Evolutionary conservation across 2,113 vertebrate genomes (phyloP).

Genomic region (Peromyscus maniculatus): DNA sequence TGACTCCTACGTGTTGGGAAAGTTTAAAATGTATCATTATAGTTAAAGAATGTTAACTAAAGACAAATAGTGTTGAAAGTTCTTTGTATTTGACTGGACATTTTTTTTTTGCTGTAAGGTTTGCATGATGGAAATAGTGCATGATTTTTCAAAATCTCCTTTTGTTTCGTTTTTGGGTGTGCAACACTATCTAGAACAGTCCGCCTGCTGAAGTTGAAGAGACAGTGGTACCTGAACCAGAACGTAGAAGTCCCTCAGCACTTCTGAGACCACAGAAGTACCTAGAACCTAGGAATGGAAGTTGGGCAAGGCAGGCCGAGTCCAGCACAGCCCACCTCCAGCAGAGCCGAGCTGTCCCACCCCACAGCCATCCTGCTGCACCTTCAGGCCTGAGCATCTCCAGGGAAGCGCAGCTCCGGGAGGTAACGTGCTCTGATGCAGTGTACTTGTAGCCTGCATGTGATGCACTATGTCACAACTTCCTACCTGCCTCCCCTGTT

Average conservation of each 20-base stretch:
- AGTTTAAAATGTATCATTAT: too few species aligned
- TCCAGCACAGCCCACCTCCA: constrained; percentile 78
- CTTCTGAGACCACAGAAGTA: constrained; percentile 76
- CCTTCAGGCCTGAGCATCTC: constrained; percentile 85
- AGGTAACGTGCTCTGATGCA: constrained; percentile 87
- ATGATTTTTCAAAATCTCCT: constrained; percentile 4
- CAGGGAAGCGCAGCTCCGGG: constrained; percentile 89
- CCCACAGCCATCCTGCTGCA: constrained; percentile 78
- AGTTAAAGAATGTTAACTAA: neutral
- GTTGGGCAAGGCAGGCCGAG: constrained; percentile 75
- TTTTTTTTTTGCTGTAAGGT: neutral
- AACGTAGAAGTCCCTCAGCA: constrained; percentile 65
- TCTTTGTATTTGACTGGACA: neutral
- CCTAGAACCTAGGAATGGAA: constrained; percentile 79
- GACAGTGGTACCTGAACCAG: constrained; percentile 59
- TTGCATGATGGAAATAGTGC: neutral
- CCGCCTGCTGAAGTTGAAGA: constrained; percentile 66
- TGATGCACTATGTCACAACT: neutral
- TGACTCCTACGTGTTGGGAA: neutral
- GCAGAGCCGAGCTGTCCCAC: constrained; percentile 83
- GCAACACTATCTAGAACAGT: constrained; percentile 63
- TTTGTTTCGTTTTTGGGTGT: constrained; percentile 45
- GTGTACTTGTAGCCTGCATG: neutral
- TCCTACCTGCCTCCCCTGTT: too few species aligned
- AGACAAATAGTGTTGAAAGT: neutral